Percentiles rank a stretch among this genome's conserved stretches.
These are phyloP conservation scores for Tetragnatha montana DNA, from an alignment of 2,888 invertebrate genomes.

Conservation along the genomic window DNA sequence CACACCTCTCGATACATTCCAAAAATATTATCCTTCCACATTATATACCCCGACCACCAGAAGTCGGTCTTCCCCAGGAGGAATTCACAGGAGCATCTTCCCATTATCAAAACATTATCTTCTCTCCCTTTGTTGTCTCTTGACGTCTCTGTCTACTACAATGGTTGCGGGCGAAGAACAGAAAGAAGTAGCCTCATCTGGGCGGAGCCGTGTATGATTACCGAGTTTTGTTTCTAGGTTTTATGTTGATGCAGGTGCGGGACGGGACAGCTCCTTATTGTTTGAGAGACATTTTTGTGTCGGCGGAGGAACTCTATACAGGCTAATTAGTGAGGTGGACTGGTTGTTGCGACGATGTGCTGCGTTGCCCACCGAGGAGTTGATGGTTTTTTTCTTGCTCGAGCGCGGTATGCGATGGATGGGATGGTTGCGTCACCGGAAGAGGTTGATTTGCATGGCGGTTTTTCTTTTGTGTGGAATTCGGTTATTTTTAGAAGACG, in stretches of 20 bases:
- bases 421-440: slow-evolving; percentile 9
- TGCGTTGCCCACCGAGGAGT: not conserved
- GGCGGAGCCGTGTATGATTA: slow-evolving; percentile 50
- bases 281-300: not conserved
- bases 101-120: slow-evolving; percentile 66
- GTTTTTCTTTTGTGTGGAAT: not conserved
- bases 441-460: slow-evolving; percentile 2
- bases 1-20: not conserved
- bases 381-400: not conserved
- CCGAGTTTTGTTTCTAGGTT: slow-evolving; percentile 50
- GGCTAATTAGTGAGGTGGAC: slow-evolving; percentile 45
- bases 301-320: slow-evolving; percentile 31
- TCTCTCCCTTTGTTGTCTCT: slow-evolving; percentile 16
- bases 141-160: slow-evolving; percentile 15
- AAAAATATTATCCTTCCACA: slow-evolving; percentile 16
- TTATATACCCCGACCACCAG: not conserved
- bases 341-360: slow-evolving; percentile 12
- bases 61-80: not conserved
- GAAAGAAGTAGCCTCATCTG: slow-evolving; percentile 12
- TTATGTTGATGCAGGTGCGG: slow-evolving; percentile 69
- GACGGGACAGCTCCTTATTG: not conserved
- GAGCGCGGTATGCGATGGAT: not conserved
- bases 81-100: slow-evolving; percentile 21
- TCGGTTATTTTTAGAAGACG: no score
- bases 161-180: slow-evolving; percentile 28